Evolutionary conservation across 2,888 invertebrate species (phyloP), one percentile per base, ranked within the genome.

Genomic region (Rotaria magnacalcarata): DNA sequence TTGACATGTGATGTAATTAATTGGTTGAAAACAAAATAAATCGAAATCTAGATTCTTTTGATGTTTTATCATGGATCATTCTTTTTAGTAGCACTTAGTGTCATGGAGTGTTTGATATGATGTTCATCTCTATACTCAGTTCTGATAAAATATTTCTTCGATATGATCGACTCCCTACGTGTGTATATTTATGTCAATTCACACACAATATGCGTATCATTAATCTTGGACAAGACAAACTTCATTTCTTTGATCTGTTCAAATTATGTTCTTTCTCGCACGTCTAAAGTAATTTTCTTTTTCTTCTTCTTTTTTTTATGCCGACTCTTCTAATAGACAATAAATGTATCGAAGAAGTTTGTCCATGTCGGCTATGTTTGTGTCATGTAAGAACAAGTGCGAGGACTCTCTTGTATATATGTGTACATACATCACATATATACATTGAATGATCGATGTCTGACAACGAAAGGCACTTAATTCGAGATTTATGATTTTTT

Each of bases 401-500:
- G 67, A 67, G 67, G 34, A 67, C 34, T 67, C 67, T 67, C 67
- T 67, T 67, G 27, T 67, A 60, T 67, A 16, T 67, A 60, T 27
- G 19, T 56, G 6, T 56, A 56, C n/a, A 58, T 50, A 21, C 19
- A 21, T 21, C 56, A 58, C 24, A 60, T 60, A 60, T 8, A 34
- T 67, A 19, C 34, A 67, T 67, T 34, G 67, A 67, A 67, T 67
- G 67, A 67, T 67, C 67, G 67, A 67, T 67, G 80, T 80, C 80
- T 80, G 80, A 80, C 80, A 80, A 80, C 67, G 80, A 47, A 43
- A 47, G 47, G 80, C 80, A 80, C 80, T 80, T 80, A 80, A 80
- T 47, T 80, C 80, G 47, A 80, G 80, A 80, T 80, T 80, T 80
- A 80, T 80, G 80, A 80, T 80, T 80, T 67, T 67, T 67, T 67